These are phyloP conservation scores for Cheilosia urbana DNA, from an alignment of 2,888 invertebrate genomes.

Conservation along the genomic window DNA sequence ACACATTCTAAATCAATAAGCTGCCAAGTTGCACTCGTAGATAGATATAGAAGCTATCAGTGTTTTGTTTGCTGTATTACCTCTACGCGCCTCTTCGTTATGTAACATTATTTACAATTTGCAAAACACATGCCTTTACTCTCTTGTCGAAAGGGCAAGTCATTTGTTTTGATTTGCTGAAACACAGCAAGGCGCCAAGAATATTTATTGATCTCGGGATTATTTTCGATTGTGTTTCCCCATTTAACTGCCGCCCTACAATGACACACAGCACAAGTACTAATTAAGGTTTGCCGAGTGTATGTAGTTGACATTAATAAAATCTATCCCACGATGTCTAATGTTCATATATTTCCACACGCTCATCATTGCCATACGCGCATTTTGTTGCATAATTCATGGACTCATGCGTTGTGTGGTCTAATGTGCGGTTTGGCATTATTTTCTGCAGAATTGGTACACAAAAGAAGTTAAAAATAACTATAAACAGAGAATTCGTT, in stretches of 20 bases:
- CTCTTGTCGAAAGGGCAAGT: constrained; percentile 12
- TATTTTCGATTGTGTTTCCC: background rate
- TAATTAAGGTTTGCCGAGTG: constrained; percentile 16
- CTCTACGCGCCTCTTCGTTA: background rate
- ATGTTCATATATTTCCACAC: background rate
- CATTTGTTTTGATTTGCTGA: constrained; percentile 21
- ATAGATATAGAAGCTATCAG: background rate
- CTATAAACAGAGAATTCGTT: background rate
- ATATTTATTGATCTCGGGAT: constrained; percentile 12
- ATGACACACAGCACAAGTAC: background rate
- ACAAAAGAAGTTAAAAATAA: constrained; percentile 29
- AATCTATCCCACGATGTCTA: constrained; percentile 11
- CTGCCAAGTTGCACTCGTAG: background rate
- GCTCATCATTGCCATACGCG: background rate
- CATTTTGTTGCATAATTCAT: constrained; percentile 4
- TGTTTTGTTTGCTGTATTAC: background rate
- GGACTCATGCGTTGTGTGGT: constrained; percentile 1
- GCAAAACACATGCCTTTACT: constrained; percentile 22
- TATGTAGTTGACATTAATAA: constrained; percentile 27
- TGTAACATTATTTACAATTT: constrained; percentile 17
- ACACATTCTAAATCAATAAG: constrained; percentile 5
- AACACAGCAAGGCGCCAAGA: constrained; percentile 6
- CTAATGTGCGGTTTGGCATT: constrained; percentile 1
- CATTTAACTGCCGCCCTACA: no score
- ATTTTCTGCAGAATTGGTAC: constrained; percentile 31